A percentile compares a stretch with the other conserved stretches of the same genome.
Conservation (phyloP, 1,140 invertebrate genomes). For the Diorhabda sublineata region DNA sequence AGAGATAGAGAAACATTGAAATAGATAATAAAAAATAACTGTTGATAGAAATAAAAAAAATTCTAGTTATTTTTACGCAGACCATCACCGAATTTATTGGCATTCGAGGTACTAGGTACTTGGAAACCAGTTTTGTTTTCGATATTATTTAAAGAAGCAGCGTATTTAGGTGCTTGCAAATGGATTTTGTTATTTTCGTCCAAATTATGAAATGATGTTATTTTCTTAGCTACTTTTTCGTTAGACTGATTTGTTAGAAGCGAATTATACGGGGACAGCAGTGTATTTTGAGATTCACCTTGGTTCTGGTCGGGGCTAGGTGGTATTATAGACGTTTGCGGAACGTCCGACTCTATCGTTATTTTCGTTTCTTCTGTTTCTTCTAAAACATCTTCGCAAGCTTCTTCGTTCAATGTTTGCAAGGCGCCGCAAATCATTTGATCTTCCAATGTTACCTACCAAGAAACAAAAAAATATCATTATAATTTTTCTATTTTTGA, state of each 20-base stretch:
- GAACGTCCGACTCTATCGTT: slow-evolving; percentile 39
- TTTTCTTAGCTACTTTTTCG: neutral
- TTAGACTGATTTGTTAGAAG: neutral
- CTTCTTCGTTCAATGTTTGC: slow-evolving; percentile 88
- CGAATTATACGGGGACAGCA: neutral
- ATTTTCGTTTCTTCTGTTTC: slow-evolving; percentile 46
- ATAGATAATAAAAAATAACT: too few relatives aligned
- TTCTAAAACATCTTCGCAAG: slow-evolving; percentile 78
- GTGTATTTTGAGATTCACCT: slow-evolving; percentile 38
- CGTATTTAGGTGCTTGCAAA: neutral
- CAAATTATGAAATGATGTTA: neutral
- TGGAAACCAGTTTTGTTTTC: neutral
- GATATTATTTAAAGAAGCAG: neutral
- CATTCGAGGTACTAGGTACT: neutral
- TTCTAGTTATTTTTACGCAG: neutral
- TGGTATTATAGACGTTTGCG: slow-evolving; percentile 42
- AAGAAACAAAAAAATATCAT: too few relatives aligned
- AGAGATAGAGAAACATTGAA: too few relatives aligned
- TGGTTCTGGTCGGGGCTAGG: slow-evolving; percentile 43
- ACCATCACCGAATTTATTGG: neutral
- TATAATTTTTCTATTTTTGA: too few relatives aligned
- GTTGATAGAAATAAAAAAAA: too few relatives aligned
- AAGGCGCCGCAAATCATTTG: slow-evolving; percentile 91
- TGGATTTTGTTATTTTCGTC: neutral
- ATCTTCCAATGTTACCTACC: slow-evolving; percentile 84